Evolutionary conservation across 2,888 invertebrate species (phyloP).

Genomic region (Nephrotoma appendiculata): DNA sequence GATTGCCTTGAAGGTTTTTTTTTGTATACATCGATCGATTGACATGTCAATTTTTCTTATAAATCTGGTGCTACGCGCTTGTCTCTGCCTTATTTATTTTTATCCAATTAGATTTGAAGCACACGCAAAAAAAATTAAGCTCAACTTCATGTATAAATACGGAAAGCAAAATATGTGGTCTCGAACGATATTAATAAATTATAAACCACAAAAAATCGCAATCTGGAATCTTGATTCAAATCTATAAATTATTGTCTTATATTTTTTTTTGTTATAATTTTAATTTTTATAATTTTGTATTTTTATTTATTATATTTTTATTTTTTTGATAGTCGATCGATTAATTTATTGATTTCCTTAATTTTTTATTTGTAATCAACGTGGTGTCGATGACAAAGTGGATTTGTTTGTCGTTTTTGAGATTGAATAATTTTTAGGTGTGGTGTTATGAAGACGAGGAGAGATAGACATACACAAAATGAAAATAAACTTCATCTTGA

Average conservation of each 20-base stretch:
- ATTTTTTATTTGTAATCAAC: not conserved
- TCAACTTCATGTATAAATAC: not conserved
- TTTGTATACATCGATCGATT: not conserved
- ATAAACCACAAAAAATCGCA: not conserved
- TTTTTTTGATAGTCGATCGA: not conserved
- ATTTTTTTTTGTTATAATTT: not conserved
- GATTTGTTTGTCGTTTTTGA: conserved; percentile 10
- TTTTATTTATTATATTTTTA: not conserved
- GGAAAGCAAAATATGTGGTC: not conserved
- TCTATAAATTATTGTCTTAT: not conserved
- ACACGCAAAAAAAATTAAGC: not conserved
- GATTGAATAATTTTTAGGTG: conserved; percentile 6
- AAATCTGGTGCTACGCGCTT: not conserved
- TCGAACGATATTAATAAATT: not conserved
- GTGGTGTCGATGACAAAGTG: conserved; percentile 7
- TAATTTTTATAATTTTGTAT: not conserved
- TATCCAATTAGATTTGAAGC: not conserved
- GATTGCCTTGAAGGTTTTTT: not conserved
- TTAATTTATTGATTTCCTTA: not conserved
- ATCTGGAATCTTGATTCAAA: not conserved
- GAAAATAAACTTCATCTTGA: not conserved
- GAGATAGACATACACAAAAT: not conserved
- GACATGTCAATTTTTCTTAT: not conserved
- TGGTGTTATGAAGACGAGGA: not conserved
- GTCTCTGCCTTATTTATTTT: not conserved